These are phyloP conservation scores for Geodia barretti DNA, from an alignment of 37 sponge, comb jelly and placozoan species.

Conservation along the genomic window DNA sequence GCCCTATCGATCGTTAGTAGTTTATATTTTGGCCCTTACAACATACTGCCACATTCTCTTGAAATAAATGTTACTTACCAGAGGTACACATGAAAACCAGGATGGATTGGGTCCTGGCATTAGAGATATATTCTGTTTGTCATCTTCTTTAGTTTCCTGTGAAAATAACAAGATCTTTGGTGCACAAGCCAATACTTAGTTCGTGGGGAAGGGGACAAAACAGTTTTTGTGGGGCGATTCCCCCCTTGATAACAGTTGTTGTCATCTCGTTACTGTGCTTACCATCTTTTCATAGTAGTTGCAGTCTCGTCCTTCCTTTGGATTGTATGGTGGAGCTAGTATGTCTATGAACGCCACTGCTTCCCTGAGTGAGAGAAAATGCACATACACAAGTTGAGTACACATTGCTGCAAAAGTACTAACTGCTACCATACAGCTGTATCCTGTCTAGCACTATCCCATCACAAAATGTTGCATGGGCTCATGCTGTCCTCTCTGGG, in stretches of 20 bases:
- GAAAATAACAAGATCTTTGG: no score
- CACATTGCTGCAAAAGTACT: neutral
- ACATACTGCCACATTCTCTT: no score
- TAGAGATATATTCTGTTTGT: neutral
- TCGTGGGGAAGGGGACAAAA: neutral
- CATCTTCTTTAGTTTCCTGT: no score
- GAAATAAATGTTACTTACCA: constrained; percentile 35
- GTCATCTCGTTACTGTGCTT: neutral
- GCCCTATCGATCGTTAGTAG: no score
- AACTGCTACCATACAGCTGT: neutral
- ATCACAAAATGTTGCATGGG: no score
- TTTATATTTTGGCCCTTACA: no score
- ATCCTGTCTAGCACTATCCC: no score
- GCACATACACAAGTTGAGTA: neutral
- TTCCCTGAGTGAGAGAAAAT: constrained; percentile 32
- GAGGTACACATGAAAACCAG: constrained; percentile 68
- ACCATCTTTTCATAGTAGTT: constrained; percentile 38
- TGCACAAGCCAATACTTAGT: no score
- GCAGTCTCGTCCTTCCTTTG: constrained; percentile 62
- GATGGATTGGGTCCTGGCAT: constrained; percentile 44
- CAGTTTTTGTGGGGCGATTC: neutral
- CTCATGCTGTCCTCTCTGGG: no score
- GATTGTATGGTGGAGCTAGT: constrained; percentile 72
- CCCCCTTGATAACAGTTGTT: neutral
- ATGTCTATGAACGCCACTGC: constrained; percentile 80